A percentile compares a stretch with the other conserved stretches of the same genome.
phyloP scores from a whole-genome alignment of 2,797 vertebrate species.

The Peromyscus aztecus region DNA sequence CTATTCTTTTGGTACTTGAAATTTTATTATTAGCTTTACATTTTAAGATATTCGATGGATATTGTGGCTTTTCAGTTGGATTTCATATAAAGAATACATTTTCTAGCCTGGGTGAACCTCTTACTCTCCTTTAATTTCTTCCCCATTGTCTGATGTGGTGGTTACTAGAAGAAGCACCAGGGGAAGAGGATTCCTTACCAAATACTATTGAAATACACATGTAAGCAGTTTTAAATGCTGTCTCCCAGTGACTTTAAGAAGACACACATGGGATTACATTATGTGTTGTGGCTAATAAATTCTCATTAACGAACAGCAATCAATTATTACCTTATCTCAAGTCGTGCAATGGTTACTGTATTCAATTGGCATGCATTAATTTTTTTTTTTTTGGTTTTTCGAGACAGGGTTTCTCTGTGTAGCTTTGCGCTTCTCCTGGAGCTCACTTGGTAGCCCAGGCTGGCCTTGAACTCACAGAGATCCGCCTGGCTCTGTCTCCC shows the following conservation, averaged over 20 bases:
- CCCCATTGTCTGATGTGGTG: neutral
- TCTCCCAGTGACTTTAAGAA: slow-evolving; percentile 29
- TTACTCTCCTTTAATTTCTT: slow-evolving; percentile 5
- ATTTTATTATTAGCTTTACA: slow-evolving; percentile 38
- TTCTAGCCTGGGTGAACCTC: neutral
- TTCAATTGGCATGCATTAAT: no score
- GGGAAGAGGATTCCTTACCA: neutral
- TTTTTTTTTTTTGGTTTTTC: no score
- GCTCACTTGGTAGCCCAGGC: no score
- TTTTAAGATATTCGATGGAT: neutral
- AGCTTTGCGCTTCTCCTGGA: no score
- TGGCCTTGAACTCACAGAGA: no score
- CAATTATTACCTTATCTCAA: slow-evolving; percentile 53
- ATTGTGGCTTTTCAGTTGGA: neutral
- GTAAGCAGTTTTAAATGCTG: neutral
- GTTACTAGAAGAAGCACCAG: neutral
- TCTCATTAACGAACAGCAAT: neutral
- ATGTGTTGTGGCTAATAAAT: slow-evolving; percentile 17
- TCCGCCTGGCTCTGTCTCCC: no score
- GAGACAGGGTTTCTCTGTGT: no score
- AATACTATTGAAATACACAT: neutral
- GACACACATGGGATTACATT: slow-evolving; percentile 36
- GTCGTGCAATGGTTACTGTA: neutral
- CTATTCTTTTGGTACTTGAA: neutral
- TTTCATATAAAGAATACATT: neutral